Percentiles rank a stretch among this genome's conserved stretches.
Evolutionary conservation across 2,113 vertebrate species (phyloP).

Genomic region (Lepus timidus): DNA sequence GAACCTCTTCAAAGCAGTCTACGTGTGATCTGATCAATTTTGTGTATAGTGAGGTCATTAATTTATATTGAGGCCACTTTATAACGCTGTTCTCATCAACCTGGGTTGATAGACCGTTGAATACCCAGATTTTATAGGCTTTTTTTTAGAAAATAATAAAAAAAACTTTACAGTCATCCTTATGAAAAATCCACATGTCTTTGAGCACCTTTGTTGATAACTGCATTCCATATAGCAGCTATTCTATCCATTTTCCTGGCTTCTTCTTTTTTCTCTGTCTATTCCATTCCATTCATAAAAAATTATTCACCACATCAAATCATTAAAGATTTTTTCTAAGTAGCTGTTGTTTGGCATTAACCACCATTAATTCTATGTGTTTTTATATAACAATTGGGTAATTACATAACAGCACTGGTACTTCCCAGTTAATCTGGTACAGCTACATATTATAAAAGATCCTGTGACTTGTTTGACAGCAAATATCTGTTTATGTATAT

Average conservation of each 20-base stretch:
- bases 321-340: background rate
- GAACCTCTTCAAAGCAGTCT: background rate
- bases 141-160: background rate
- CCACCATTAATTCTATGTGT: background rate
- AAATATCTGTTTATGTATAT: background rate
- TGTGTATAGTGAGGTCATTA: background rate
- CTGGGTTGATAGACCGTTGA: background rate
- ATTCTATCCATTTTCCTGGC: background rate
- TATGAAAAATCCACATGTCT: background rate
- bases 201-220: background rate
- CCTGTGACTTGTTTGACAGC: background rate
- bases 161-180: background rate
- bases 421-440: background rate
- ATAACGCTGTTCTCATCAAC: conserved; percentile 23
- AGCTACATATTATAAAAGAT: background rate
- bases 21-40: background rate
- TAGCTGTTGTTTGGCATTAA: background rate
- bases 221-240: background rate
- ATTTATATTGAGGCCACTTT: background rate
- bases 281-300: background rate
- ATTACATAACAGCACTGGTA: background rate
- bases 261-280: background rate
- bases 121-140: background rate
- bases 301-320: background rate
- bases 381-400: background rate